Conservation (phyloP, 2,113 vertebrate genomes). For the Brachyistius frenatus region DNA sequence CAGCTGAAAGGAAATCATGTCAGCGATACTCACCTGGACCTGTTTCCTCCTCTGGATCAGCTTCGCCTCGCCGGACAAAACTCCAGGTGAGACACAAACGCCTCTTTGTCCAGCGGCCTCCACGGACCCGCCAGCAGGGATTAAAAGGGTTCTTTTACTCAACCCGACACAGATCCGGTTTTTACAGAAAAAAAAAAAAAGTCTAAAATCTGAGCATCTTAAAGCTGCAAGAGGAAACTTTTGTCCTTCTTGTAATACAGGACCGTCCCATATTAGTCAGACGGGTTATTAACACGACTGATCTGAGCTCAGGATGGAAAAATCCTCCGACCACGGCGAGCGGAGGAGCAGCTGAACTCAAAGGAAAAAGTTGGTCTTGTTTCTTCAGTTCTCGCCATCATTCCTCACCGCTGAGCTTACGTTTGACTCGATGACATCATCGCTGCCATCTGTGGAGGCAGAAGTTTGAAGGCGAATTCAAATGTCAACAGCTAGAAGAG, state of each 20-base stretch:
- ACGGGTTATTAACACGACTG: not conserved
- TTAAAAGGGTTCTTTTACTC: constrained; percentile 21
- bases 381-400: not conserved
- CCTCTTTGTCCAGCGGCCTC: constrained; percentile 53
- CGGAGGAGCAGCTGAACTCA: not conserved
- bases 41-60: constrained; percentile 66
- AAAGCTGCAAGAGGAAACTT: not conserved
- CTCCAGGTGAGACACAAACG: constrained; percentile 73
- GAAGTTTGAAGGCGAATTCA: no score
- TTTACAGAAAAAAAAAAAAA: not conserved
- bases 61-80: constrained; percentile 60
- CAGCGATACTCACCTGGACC: constrained; percentile 58
- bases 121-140: constrained; percentile 22
- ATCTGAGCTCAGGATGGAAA: constrained; percentile 18
- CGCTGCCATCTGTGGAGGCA: not conserved
- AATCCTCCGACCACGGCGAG: not conserved
- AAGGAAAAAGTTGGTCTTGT: not conserved
- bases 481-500: no score
- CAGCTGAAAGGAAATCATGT: constrained; percentile 59
- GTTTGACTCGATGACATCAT: not conserved
- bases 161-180: constrained; percentile 2
- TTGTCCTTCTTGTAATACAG: no score
- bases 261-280: constrained; percentile 1
- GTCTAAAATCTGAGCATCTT: not conserved
- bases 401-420: not conserved